These are phyloP conservation scores for Cygnus olor DNA, from an alignment of 2,797 vertebrate species.

Conservation along the genomic window DNA sequence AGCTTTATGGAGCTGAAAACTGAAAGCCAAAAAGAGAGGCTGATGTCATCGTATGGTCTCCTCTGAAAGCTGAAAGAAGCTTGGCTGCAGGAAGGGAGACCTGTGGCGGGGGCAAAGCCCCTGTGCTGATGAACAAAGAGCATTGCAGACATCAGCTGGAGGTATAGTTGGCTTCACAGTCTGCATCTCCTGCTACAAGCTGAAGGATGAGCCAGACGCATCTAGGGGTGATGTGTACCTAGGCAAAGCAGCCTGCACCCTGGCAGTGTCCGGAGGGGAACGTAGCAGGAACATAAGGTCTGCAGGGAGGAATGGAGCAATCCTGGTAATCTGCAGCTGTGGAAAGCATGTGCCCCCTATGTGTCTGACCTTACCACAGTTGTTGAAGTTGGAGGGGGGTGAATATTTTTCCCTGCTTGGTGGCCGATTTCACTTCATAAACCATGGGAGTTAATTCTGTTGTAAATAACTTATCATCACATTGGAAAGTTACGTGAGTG, in stretches of 20 bases:
- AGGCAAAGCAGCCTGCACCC: not conserved
- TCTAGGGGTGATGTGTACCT: not conserved
- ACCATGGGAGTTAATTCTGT: not conserved
- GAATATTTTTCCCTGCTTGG: not conserved
- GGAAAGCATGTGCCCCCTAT: not conserved
- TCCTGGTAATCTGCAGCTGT: not conserved
- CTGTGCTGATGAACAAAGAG: not conserved
- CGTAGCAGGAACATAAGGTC: not conserved
- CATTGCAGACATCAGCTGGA: not conserved
- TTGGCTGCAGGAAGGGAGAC: rapidly evolving
- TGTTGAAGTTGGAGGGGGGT: not conserved
- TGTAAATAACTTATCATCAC: not conserved
- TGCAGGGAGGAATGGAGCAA: not conserved
- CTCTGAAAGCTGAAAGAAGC: not conserved
- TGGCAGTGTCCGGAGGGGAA: not conserved
- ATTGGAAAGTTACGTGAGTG: not conserved
- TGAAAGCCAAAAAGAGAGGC: rapidly evolving
- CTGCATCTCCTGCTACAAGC: not conserved
- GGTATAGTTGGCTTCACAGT: not conserved
- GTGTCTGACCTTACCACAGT: not conserved
- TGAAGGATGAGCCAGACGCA: not conserved
- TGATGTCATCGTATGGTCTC: rapidly evolving
- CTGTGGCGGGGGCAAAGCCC: not conserved
- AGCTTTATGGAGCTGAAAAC: not conserved
- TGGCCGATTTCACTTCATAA: not conserved